Evolutionary conservation across 2,888 invertebrate species (phyloP), one percentile per base, ranked within the genome.

Genomic region (Ceriagrion tenellum): DNA sequence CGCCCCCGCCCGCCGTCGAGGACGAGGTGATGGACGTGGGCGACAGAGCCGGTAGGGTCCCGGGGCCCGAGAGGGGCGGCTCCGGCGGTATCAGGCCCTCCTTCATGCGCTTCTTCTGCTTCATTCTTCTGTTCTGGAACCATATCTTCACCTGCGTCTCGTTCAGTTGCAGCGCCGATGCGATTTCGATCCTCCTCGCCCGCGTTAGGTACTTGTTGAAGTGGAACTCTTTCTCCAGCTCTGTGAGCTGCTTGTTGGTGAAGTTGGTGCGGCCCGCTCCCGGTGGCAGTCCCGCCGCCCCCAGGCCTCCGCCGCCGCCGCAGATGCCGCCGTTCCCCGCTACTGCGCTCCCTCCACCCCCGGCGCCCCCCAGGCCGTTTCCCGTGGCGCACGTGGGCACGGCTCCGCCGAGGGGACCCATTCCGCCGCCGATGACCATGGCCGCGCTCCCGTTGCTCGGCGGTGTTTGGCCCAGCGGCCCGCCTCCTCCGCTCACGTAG

Each of bases 71-170:
- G 55, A 96, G 96, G 74, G 97, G 96, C 35, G 97, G 97, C 96
- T 98, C 98, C 88, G 97, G 97, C 30, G 98, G 97, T 96, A 98
- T 98, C 16, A 99, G 97, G 0, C 99, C 99, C 96, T 99, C 99
- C 97, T 99, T 99, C 97, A 99, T 99, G 96, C 99, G 97, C 97
- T 99, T 99, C 97, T 99, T 99, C 97, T 99, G 99, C 97, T 99
- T 99, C 99, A 99, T 99, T 96, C 99, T 97, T 96, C 99, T 97
- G 97, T 99, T 99, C 97, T 99, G 99, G 97, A 99, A 99, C 99
- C 99, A 99, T 96, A 99, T 99, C 97, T 99, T 99, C 69, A 99
- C 98, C 97, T 99, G 99, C 1, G 99, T 99, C 97, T 99, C 99
- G 97, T 99, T 99, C 95, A 99, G 98, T 96, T 99, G 99, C 95